Evolutionary conservation across 2,113 vertebrate species (phyloP), one percentile per base, ranked within the genome.

Genomic region (Upupa epops): DNA sequence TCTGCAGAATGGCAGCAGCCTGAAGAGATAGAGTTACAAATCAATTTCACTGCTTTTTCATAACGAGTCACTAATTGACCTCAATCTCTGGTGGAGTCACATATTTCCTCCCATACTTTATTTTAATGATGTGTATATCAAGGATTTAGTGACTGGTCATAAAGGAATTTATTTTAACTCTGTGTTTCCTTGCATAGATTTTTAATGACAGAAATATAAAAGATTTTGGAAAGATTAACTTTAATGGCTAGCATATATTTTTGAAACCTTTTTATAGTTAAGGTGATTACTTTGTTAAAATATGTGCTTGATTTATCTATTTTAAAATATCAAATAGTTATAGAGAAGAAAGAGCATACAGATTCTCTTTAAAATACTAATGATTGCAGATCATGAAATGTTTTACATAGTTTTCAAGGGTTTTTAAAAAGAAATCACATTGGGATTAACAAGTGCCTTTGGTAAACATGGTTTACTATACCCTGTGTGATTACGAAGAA

Each of bases 51-150:
- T 95, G 70, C 83, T 95, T 25, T 74, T 95, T 97, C 86, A 96
- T 97, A 98, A 97, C 15, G 32, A 97, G 94, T 93, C 88, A 91
- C 95, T 97, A 98, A 98, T 98, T 98, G 97, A 97, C 97, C 97
- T 96, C 96, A 95, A 69, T 97, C 96, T 97, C 93, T 97, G 85
- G 96, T 92, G 95, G 40, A 96, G 94, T 96, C 93, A 54, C 78
- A 76, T 93, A 96, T 97, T 97, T 96, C 92, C 83, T 96, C 92
- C 69, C 68, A 86, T 96, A 85, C 72, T 96, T 96, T 96, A 97
- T 96, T 97, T 96, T 96, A 96, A 95, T 95, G 93, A 81, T 94
- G 79, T 93, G 76, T 94, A 87, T 93, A 96, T 91, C 81, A 88
- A 96, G 76, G 85, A 92, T 96, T 96, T 97, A 97, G 92, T 3